phyloP scores from a whole-genome alignment of 1,140 invertebrate genomes.

The Aethina tumida region DNA sequence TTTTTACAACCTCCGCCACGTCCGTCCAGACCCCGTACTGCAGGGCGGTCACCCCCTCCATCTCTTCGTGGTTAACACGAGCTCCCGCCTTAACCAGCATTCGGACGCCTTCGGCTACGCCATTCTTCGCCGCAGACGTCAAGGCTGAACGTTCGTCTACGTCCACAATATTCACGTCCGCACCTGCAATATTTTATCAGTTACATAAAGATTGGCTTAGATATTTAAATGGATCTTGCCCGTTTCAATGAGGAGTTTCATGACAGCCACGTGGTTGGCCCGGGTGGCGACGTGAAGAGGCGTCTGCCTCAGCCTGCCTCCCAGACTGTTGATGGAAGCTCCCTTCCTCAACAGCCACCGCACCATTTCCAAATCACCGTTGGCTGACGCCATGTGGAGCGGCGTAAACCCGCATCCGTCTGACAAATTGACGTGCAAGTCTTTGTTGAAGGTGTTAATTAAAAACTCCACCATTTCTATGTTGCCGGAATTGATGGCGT shows the following conservation, averaged over 20 bases:
- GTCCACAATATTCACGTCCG: slow-evolving; percentile 47
- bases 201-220: slow-evolving; percentile 1
- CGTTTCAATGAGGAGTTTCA: slow-evolving; percentile 45
- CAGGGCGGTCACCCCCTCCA: slow-evolving; percentile 41
- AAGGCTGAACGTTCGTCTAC: slow-evolving; percentile 45
- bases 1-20: slow-evolving; percentile 16
- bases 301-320: slow-evolving; percentile 58
- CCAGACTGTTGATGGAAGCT: slow-evolving; percentile 68
- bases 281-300: slow-evolving; percentile 86
- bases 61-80: slow-evolving; percentile 48
- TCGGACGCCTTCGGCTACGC: slow-evolving; percentile 37
- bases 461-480: slow-evolving; percentile 40
- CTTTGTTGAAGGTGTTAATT: slow-evolving; percentile 23
- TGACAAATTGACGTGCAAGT: slow-evolving; percentile 29
- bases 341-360: slow-evolving; percentile 75
- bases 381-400: slow-evolving; percentile 47
- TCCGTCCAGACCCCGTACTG: slow-evolving; percentile 42
- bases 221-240: slow-evolving; percentile 29
- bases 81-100: slow-evolving; percentile 42
- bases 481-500: slow-evolving; percentile 43
- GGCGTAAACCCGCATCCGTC: slow-evolving; percentile 35
- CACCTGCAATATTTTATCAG: slow-evolving; percentile 28
- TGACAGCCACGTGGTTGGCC: slow-evolving; percentile 40
- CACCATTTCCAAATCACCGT: slow-evolving; percentile 41
- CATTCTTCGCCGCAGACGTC: slow-evolving; percentile 41